Conservation (phyloP, 2,888 invertebrate genomes). For the Doris montereyensis region DNA sequence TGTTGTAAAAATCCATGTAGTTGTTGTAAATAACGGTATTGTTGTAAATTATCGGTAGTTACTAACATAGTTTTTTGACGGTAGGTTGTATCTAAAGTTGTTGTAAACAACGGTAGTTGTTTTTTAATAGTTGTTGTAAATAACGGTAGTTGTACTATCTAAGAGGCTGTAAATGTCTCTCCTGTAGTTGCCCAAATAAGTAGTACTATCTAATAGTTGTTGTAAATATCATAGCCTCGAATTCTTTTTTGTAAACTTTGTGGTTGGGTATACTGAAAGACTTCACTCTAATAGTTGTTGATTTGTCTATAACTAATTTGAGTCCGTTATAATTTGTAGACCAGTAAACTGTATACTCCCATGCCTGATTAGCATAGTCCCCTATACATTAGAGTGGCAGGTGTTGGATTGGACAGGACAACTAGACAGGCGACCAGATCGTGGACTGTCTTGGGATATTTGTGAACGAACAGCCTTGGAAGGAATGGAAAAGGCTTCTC, state of each 20-base stretch:
- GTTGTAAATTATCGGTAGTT: no score
- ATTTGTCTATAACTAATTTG: constrained; percentile 63
- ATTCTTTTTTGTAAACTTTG: constrained; percentile 57
- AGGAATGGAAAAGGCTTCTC: not conserved
- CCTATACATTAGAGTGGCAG: no score
- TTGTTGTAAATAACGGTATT: no score
- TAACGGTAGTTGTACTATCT: no score
- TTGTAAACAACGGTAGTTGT: constrained; percentile 2
- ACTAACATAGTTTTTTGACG: no score
- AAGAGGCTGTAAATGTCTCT: no score
- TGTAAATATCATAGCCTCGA: constrained; percentile 57
- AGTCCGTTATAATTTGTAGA: no score
- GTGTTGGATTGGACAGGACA: constrained; percentile 42
- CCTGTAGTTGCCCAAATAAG: constrained; percentile 2
- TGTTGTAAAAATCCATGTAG: no score
- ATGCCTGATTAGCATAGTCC: no score
- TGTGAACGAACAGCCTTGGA: not conserved
- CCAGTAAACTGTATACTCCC: constrained; percentile 55
- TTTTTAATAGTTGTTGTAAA: no score
- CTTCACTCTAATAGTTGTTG: no score
- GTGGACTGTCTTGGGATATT: constrained; percentile 24
- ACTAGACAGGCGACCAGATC: constrained; percentile 48
- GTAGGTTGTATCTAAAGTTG: not conserved
- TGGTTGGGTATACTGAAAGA: constrained; percentile 69
- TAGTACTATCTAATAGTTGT: constrained; percentile 45